A percentile compares a stretch with the other conserved stretches of the same genome.
Conservation (phyloP, 2,888 invertebrate genomes). For the Napeogenes inachia region DNA sequence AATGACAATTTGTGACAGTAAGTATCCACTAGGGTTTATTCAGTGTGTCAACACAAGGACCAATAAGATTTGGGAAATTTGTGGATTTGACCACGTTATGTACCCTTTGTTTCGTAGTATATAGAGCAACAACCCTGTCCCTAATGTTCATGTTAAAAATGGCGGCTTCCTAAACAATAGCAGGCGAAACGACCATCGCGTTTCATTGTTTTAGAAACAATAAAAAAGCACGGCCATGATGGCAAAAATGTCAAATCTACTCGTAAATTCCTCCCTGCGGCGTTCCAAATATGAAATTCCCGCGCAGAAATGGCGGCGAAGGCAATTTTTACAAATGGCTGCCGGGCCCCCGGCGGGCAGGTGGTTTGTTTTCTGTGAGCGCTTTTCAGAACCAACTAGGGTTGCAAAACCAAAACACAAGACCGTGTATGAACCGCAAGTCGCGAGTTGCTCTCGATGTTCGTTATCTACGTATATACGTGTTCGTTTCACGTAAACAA, state of each 20-base stretch:
- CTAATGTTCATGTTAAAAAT: conserved; percentile 71
- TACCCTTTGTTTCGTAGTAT: conserved; percentile 19
- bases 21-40: too few species aligned
- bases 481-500: not conserved
- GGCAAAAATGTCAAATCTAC: conserved; percentile 63
- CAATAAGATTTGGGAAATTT: conserved; percentile 11
- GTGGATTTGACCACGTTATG: conserved; percentile 16
- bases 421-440: conserved; percentile 18
- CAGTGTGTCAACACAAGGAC: not conserved
- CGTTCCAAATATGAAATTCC: conserved; percentile 73
- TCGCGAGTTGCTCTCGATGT: conserved; percentile 27
- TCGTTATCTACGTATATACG: conserved; percentile 5
- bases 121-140: conserved; percentile 35
- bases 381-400: conserved; percentile 35
- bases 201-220: conserved; percentile 72
- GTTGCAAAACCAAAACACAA: conserved; percentile 28
- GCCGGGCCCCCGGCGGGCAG: conserved; percentile 60
- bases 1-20: too few species aligned
- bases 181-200: conserved; percentile 58
- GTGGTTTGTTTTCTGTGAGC: conserved; percentile 51
- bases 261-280: conserved; percentile 65
- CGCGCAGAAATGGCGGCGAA: conserved; percentile 73
- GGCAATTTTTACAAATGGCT: conserved; percentile 77
- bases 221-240: conserved; percentile 63
- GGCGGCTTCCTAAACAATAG: conserved; percentile 65